A percentile compares a stretch with the other conserved stretches of the same genome.
These are phyloP conservation scores for Aselliscus stoliczkanus DNA, from an alignment of 2,797 vertebrate species.

Conservation along the genomic window DNA sequence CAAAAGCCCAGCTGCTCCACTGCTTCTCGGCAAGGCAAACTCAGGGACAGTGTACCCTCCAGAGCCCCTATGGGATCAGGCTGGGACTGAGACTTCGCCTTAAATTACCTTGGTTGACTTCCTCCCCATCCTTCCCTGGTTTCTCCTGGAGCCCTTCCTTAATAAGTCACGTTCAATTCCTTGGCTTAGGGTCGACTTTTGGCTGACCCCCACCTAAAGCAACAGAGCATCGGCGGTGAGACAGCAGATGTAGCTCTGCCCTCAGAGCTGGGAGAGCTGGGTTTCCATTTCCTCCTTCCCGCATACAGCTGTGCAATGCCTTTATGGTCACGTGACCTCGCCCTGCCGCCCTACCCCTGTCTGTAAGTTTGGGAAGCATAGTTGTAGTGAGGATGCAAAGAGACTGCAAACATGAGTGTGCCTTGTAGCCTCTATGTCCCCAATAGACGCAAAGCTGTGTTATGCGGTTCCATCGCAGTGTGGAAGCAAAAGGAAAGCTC, in stretches of 20 bases:
- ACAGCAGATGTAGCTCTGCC: not conserved
- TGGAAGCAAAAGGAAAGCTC: not conserved
- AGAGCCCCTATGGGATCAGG: not conserved
- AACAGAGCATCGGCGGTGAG: rapidly evolving
- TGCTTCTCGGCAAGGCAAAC: not conserved
- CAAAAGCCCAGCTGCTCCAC: not conserved
- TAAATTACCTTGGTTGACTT: not conserved
- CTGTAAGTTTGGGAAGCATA: not conserved
- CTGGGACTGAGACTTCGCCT: not conserved
- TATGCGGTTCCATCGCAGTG: rapidly evolving
- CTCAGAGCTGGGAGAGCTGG: not conserved
- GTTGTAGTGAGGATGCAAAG: not conserved
- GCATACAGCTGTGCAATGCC: rapidly evolving
- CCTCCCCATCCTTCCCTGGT: not conserved
- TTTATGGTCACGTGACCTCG: not conserved
- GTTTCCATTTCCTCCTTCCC: not conserved
- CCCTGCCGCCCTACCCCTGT: rapidly evolving
- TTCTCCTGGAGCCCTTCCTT: not conserved
- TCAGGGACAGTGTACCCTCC: not conserved
- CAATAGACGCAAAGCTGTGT: not conserved
- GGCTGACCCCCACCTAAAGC: not conserved
- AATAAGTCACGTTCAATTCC: not conserved
- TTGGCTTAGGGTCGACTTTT: not conserved
- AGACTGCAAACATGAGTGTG: not conserved
- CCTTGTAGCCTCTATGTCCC: not conserved